Base-by-base conservation (phyloP, 1,140 invertebrate genomes). In the Achroia grisella region DNA sequence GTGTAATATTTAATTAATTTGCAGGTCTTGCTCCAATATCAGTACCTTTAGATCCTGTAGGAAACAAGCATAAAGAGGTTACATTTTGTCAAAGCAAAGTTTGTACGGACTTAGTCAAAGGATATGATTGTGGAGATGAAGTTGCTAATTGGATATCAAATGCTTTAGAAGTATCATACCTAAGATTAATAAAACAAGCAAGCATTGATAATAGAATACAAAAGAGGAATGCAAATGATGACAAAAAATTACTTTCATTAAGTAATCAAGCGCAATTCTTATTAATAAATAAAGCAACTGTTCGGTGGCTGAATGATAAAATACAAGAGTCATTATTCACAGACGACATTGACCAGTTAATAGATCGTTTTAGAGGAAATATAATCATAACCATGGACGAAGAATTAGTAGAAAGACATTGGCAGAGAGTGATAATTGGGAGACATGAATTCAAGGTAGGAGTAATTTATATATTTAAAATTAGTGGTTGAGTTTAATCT, bases 201-300 rank as follows among this genome's bases (percentile, higher is more conserved):
- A 56, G 67, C 42, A 56, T 87, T 1, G 74, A 78, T 30, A 60
- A 80, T 39, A 71, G 84, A 53, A 40, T 50, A 31, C 56, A 71
- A 34, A 60, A 47, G 49, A 86, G 70, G 51, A 67, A 64, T 41
- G 76, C 67, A 17, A 31, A 48, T n/a, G 50, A 47, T 67, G 86
- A 78, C 5, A 56, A 75, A 14, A 82, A 86, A 50, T 66, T 88
- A 40, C 69, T 95, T 27, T 94, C 94, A 0, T 87, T 97, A 46
- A 90, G 92, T 3, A 98, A 97, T 82, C 91, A 97, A 87, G 94
- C 94, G 0, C 96, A 97, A 74, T 97, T 92, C 84, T 87, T 98
- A 29, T 71, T 98, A 12, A 87, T 98, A 10, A 96, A 93, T 71
- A 82, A 88, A 56, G 87, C 90, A 8, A 97, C 95, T 57, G 89